Percentiles rank a stretch among this genome's conserved stretches.
Conservation (phyloP, 2,888 invertebrate species). For the Lasioglossum oenotherae region DNA sequence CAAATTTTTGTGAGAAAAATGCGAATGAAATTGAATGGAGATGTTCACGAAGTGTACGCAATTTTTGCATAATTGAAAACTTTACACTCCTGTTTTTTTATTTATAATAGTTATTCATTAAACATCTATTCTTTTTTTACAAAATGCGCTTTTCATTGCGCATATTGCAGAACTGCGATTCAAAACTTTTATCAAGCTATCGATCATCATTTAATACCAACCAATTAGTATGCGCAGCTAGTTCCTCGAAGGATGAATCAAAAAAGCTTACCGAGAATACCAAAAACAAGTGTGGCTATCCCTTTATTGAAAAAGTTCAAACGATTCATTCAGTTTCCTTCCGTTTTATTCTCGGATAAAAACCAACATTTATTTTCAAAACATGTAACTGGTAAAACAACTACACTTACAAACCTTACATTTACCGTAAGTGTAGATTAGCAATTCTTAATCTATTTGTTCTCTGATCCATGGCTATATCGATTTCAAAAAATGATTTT, state of each 20-base stretch:
- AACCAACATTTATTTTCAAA: neutral
- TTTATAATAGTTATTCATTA: neutral
- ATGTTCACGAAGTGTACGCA: neutral
- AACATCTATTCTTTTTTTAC: constrained; percentile 6
- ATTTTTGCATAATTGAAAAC: neutral
- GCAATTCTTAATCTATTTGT: neutral
- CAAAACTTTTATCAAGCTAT: constrained; percentile 47
- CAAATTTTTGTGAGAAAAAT: neutral
- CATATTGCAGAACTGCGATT: constrained; percentile 19
- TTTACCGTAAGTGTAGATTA: neutral
- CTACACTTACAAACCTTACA: neutral
- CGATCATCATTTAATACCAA: constrained; percentile 44
- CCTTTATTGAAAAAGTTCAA: constrained; percentile 18
- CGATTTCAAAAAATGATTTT: neutral
- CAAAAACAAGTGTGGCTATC: constrained; percentile 29
- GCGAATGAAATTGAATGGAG: neutral
- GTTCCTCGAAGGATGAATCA: constrained; percentile 48
- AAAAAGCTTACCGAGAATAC: constrained; percentile 38
- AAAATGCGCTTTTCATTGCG: constrained; percentile 7
- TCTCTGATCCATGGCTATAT: neutral
- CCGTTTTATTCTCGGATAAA: neutral
- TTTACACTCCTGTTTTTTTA: neutral
- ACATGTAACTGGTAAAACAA: neutral
- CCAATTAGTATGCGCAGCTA: constrained; percentile 49
- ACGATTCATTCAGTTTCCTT: constrained; percentile 7